A percentile compares a stretch with the other conserved stretches of the same genome.
These are phyloP conservation scores for Popillia japonica DNA, from an alignment of 1,140 invertebrate species.

Conservation along the genomic window DNA sequence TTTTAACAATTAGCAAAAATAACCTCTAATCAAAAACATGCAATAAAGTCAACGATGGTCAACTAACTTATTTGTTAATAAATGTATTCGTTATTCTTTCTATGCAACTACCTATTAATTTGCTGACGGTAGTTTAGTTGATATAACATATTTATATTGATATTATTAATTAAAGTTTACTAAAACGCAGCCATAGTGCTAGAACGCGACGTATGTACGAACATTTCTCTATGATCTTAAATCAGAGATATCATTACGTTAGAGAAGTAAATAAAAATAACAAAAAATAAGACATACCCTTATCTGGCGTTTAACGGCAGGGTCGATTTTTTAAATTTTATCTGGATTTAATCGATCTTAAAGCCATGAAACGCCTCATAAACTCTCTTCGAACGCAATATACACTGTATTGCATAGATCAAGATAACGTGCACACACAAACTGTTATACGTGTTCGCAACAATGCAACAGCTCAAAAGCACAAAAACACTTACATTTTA, in stretches of 20 bases:
- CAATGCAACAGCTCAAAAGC: constrained; percentile 19
- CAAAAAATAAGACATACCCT: constrained; percentile 16
- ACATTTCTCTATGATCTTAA: neutral
- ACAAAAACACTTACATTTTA: constrained; percentile 13
- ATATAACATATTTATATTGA: no score
- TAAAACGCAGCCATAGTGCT: no score
- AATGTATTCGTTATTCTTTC: no score
- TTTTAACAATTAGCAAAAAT: no score
- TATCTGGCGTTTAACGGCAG: constrained; percentile 12
- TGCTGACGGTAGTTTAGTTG: no score
- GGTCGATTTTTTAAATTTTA: constrained; percentile 15
- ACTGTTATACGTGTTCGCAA: constrained; percentile 7
- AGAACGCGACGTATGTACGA: no score
- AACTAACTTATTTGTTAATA: no score
- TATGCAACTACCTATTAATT: no score
- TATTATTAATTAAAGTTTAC: no score
- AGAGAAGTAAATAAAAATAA: constrained; percentile 3
- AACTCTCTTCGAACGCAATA: neutral
- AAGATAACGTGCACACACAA: neutral
- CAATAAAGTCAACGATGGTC: no score
- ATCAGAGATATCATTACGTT: neutral
- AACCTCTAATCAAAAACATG: no score
- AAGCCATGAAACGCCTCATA: constrained; percentile 29
- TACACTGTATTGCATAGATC: constrained; percentile 1
- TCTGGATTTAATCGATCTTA: constrained; percentile 24